Evolutionary conservation across 2,113 vertebrate genomes (phyloP).

Genomic region (Condylura cristata): DNA sequence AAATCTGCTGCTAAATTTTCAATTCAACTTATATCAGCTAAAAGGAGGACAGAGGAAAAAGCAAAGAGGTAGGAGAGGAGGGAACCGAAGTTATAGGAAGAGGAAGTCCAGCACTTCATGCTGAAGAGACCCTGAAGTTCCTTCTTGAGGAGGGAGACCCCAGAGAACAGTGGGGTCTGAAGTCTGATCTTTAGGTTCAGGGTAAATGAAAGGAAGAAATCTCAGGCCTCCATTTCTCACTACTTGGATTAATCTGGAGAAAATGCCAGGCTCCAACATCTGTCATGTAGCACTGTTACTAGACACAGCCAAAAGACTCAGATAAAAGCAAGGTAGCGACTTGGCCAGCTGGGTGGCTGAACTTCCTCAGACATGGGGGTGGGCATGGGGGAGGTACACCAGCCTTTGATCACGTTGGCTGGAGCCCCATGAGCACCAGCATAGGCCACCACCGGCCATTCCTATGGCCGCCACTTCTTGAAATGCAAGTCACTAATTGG

Average conservation of each 20-base stretch:
- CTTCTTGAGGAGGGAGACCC: not conserved
- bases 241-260: not conserved
- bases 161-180: not conserved
- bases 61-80: no score
- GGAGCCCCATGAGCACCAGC: not conserved
- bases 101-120: not conserved
- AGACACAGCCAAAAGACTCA: not conserved
- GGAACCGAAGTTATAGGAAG: not conserved
- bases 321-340: not conserved
- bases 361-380: fast-evolving
- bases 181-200: not conserved
- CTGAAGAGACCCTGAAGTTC: not conserved
- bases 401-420: no score
- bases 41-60: not conserved
- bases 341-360: no score
- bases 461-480: not conserved
- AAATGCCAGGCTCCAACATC: not conserved
- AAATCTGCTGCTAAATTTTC: not conserved
- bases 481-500: not conserved
- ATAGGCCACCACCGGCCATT: fast-evolving
- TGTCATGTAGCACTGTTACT: not conserved
- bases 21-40: not conserved
- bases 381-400: no score
- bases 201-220: not conserved
- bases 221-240: not conserved